These are phyloP conservation scores for Drosophila ezoana DNA, from an alignment of 2,888 invertebrate species.

Conservation along the genomic window DNA sequence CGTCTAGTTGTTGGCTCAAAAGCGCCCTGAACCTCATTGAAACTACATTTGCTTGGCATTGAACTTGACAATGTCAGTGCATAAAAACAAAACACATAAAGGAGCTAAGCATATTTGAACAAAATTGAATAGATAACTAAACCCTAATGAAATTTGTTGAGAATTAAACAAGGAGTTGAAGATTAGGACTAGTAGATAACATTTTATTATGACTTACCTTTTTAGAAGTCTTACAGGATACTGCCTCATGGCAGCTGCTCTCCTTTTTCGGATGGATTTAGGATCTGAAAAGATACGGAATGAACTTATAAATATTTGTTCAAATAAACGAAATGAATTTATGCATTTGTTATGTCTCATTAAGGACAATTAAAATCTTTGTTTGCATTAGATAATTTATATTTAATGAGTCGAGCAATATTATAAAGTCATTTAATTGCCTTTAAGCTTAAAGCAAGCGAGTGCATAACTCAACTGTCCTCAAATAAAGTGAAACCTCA, in stretches of 20 bases:
- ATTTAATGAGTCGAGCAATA: constrained; percentile 23
- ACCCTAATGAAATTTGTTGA: background rate
- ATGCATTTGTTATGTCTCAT: constrained; percentile 7
- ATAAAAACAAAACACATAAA: background rate
- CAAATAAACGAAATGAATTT: background rate
- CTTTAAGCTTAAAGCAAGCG: constrained; percentile 14
- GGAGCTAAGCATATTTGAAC: background rate
- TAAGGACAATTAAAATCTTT: constrained; percentile 2
- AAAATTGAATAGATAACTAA: background rate
- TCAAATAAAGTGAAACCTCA: constrained; percentile 55
- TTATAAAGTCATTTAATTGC: constrained; percentile 24
- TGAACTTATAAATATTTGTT: background rate
- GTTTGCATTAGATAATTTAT: constrained; percentile 8
- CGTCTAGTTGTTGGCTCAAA: constrained; percentile 37
- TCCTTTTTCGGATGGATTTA: no score
- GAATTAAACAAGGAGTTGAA: background rate
- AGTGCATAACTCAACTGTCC: constrained; percentile 5
- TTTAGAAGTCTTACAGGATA: no score
- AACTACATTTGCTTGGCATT: constrained; percentile 47
- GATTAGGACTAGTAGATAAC: no score
- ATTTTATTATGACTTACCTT: no score
- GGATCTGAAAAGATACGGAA: background rate
- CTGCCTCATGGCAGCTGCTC: background rate
- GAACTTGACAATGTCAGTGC: constrained; percentile 48
- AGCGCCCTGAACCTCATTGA: constrained; percentile 51